These are phyloP conservation scores for Listronotus oregonensis DNA, from an alignment of 1,140 invertebrate genomes.

Conservation along the genomic window DNA sequence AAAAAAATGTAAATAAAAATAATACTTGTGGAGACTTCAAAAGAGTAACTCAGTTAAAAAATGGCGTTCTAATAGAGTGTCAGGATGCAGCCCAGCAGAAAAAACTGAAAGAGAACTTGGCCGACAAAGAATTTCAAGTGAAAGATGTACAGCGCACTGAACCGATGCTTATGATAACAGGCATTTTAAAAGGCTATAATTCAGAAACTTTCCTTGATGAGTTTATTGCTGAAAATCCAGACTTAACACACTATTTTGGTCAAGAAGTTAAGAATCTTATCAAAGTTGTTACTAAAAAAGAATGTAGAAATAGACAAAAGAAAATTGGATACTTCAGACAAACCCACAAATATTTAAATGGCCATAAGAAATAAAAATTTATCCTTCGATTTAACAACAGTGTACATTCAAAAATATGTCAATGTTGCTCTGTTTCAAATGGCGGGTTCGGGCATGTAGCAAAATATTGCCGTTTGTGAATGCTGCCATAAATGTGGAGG, in stretches of 20 bases:
- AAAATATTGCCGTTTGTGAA: background rate
- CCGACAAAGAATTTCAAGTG: too few species aligned
- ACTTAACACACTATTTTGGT: too few species aligned
- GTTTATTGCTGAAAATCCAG: too few species aligned
- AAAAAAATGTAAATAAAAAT: background rate
- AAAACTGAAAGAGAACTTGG: too few species aligned
- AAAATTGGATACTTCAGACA: background rate
- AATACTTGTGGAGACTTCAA: background rate
- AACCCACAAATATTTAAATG: background rate
- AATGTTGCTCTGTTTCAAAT: slow-evolving; percentile 1
- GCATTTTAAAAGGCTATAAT: background rate
- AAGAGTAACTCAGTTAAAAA: background rate
- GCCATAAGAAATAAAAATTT: background rate
- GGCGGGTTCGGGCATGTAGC: background rate
- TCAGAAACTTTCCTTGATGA: background rate
- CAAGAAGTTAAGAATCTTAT: background rate
- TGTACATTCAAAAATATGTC: background rate
- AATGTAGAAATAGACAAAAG: background rate
- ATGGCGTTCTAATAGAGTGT: background rate
- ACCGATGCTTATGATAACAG: slow-evolving; percentile 1
- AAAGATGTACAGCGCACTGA: background rate
- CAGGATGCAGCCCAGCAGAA: too few species aligned
- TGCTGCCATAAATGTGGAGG: too few species aligned
- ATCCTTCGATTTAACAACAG: background rate
- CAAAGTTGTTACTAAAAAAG: background rate